Evolutionary conservation across 2,797 vertebrate species (phyloP).

Genomic region (Tolypeutes matacus): DNA sequence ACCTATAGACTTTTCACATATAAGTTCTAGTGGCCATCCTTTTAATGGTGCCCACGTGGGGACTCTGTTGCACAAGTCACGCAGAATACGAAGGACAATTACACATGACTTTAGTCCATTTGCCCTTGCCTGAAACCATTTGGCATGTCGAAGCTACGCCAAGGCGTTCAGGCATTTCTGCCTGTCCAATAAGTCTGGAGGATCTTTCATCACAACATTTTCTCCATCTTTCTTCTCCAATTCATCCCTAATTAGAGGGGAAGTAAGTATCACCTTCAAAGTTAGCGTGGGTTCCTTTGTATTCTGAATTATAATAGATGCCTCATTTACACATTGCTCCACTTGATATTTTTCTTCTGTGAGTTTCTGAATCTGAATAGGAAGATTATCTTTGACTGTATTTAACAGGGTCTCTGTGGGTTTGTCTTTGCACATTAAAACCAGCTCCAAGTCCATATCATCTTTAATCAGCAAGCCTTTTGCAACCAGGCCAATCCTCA

Average conservation of each 20-base stretch:
- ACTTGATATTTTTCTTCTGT: conserved; percentile 97
- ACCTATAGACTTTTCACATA: conserved; percentile 99
- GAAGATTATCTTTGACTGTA: conserved; percentile 96
- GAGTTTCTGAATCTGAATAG: conserved; percentile 97
- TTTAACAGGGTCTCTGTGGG: conserved; percentile 96
- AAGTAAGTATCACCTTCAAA: conserved; percentile 97
- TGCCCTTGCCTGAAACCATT: conserved; percentile 98
- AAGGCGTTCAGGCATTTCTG: conserved; percentile 99
- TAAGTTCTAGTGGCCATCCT: conserved; percentile 99
- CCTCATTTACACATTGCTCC: conserved; percentile 93
- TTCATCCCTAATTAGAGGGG: conserved; percentile 96
- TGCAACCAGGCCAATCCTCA: conserved; percentile 98
- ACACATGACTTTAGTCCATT: conserved; percentile 99
- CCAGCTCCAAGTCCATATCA: conserved; percentile 98
- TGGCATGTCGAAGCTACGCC: conserved; percentile 99
- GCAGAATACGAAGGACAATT: conserved; percentile 98
- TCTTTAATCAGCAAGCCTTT: conserved; percentile 99
- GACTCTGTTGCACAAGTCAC: conserved; percentile 99
- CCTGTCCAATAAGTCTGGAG: conserved; percentile 98
- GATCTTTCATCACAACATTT: conserved; percentile 96
- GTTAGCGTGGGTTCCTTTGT: conserved; percentile 95
- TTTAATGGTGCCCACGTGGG: conserved; percentile 96
- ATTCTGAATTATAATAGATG: conserved; percentile 95
- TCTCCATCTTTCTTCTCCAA: conserved; percentile 92
- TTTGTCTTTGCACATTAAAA: conserved; percentile 98